These are phyloP conservation scores for Oreocharis arfaki DNA, from an alignment of 2,113 vertebrate genomes.

Conservation along the genomic window DNA sequence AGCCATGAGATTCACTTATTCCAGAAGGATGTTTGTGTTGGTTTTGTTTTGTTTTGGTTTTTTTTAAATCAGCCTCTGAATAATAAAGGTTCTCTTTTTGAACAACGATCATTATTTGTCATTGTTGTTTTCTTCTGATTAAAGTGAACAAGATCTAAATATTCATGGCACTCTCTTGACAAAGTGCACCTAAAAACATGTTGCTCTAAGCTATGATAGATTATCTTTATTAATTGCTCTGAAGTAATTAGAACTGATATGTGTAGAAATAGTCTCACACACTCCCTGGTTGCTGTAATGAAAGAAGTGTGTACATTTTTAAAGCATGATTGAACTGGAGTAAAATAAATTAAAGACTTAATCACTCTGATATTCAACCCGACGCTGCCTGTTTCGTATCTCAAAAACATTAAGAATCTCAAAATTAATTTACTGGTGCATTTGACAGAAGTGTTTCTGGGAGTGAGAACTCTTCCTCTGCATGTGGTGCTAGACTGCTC, in stretches of 20 bases:
- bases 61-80: background rate
- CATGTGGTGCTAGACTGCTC: background rate
- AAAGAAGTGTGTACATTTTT: background rate
- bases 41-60: no score
- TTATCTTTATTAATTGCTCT: constrained; percentile 45
- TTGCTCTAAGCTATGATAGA: background rate
- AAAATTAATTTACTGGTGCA: constrained; percentile 2
- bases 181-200: background rate
- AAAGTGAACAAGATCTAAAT: background rate
- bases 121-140: background rate
- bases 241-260: constrained; percentile 39
- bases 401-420: background rate
- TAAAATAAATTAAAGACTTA: constrained; percentile 37
- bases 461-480: background rate
- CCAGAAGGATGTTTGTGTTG: background rate
- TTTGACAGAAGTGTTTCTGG: background rate
- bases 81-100: background rate
- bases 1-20: background rate
- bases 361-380: background rate
- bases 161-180: constrained; percentile 10
- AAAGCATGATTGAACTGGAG: background rate
- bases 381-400: background rate
- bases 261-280: background rate
- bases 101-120: background rate
- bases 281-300: background rate